Evolutionary conservation across 2,797 vertebrate species (phyloP).

Genomic region (Eutrigla gurnardus): DNA sequence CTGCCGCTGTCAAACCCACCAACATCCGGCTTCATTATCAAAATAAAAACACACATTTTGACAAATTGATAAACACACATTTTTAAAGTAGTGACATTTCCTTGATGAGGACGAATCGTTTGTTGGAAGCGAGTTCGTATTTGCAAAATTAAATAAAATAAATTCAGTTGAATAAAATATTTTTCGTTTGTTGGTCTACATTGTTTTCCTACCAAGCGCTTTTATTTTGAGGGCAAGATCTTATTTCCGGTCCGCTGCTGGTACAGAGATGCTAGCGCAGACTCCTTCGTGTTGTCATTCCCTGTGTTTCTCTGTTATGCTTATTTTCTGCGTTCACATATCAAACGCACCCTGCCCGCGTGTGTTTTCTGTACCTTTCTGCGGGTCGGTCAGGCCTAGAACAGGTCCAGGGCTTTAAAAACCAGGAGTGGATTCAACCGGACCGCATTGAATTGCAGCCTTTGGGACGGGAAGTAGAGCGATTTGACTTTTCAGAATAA

Average conservation of each 20-base stretch:
- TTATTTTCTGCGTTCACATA: background rate
- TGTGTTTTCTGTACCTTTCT: background rate
- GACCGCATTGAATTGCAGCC: background rate
- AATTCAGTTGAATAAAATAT: background rate
- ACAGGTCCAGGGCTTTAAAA: background rate
- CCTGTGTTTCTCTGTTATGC: background rate
- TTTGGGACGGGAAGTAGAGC: background rate
- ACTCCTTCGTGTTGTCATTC: background rate
- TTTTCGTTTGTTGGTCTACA: background rate
- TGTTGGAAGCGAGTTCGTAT: rapidly evolving
- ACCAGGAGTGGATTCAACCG: background rate
- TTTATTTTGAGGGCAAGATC: conserved; percentile 11
- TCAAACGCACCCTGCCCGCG: background rate
- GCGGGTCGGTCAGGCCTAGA: too few relatives aligned
- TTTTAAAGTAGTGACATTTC: rapidly evolving
- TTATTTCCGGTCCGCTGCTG: conserved; percentile 9
- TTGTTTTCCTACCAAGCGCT: background rate
- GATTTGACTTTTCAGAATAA: conserved; percentile 35
- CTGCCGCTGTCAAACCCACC: conserved; percentile 26
- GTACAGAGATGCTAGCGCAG: background rate
- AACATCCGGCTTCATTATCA: conserved; percentile 28
- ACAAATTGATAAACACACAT: background rate
- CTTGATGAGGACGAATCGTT: rapidly evolving
- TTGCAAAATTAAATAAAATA: background rate
- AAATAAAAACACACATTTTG: conserved; percentile 26